phyloP scores from a whole-genome alignment of 2,888 invertebrate genomes.

The Nomada fabriciana region DNA sequence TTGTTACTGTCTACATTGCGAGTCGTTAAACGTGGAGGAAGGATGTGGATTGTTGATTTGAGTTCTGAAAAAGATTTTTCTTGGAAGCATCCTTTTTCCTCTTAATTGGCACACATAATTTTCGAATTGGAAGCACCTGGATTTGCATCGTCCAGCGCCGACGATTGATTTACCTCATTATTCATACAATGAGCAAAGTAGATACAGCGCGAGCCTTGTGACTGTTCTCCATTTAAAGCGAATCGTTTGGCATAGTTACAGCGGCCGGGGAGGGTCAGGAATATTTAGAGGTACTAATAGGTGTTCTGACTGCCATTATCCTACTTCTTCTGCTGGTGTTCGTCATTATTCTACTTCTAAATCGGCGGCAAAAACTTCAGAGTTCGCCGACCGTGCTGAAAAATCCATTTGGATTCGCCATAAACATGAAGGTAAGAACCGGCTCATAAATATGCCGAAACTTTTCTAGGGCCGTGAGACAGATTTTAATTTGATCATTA shows the following conservation, averaged over 20 bases:
- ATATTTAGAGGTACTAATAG: slow-evolving; percentile 87
- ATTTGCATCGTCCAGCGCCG: not conserved
- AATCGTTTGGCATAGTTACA: slow-evolving; percentile 83
- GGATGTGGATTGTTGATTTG: too few relatives aligned
- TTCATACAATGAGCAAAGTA: not conserved
- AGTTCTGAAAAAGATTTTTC: too few relatives aligned
- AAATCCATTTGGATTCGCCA: slow-evolving; percentile 88
- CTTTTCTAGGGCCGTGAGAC: slow-evolving; percentile 38
- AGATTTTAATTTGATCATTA: slow-evolving; percentile 53
- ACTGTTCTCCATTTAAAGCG: slow-evolving; percentile 36
- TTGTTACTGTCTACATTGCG: too few relatives aligned
- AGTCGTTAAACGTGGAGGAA: too few relatives aligned
- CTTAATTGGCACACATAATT: not conserved
- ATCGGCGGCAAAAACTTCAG: slow-evolving; percentile 87
- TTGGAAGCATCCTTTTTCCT: not conserved
- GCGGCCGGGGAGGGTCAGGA: slow-evolving; percentile 86
- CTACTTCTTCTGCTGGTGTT: slow-evolving; percentile 88
- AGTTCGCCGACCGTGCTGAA: slow-evolving; percentile 87
- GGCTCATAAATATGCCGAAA: slow-evolving; percentile 59
- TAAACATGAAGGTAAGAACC: slow-evolving; percentile 88
- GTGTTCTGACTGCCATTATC: slow-evolving; percentile 88
- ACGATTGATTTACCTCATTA: not conserved
- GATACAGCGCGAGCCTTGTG: not conserved
- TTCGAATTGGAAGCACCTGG: not conserved
- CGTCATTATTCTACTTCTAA: slow-evolving; percentile 87